Evolutionary conservation across 2,113 vertebrate genomes (phyloP).

Genomic region (Cepphus grylle): DNA sequence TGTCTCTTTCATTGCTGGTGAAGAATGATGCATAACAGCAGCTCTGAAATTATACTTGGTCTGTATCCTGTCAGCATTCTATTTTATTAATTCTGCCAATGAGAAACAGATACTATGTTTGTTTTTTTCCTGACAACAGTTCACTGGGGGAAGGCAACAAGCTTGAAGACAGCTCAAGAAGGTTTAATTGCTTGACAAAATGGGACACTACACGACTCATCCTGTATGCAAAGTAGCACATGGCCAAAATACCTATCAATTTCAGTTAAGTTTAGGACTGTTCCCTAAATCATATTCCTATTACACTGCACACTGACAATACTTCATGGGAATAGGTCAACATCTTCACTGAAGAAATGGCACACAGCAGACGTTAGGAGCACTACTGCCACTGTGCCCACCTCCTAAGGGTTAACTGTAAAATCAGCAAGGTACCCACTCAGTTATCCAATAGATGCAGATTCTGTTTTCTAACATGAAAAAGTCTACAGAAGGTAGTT

Average conservation of each 20-base stretch:
- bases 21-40: not conserved
- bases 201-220: not conserved
- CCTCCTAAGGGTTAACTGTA: not conserved
- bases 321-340: not conserved
- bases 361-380: not conserved
- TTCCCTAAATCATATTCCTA: not conserved
- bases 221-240: not conserved
- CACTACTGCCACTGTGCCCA: not conserved
- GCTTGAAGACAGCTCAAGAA: not conserved
- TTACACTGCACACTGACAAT: not conserved
- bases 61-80: not conserved
- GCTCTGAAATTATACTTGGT: not conserved
- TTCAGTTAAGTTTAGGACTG: not conserved
- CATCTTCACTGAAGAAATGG: not conserved
- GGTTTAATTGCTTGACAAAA: not conserved
- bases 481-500: not conserved
- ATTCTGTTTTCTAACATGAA: constrained; percentile 8
- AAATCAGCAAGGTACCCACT: constrained; percentile 17
- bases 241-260: not conserved
- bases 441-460: not conserved
- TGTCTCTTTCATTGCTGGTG: not conserved
- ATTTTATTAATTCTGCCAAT: constrained; percentile 22
- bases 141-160: not conserved
- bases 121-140: not conserved
- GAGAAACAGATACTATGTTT: constrained; percentile 1